Conservation (phyloP, 2,113 vertebrate genomes). For the Nannospalax galili region DNA sequence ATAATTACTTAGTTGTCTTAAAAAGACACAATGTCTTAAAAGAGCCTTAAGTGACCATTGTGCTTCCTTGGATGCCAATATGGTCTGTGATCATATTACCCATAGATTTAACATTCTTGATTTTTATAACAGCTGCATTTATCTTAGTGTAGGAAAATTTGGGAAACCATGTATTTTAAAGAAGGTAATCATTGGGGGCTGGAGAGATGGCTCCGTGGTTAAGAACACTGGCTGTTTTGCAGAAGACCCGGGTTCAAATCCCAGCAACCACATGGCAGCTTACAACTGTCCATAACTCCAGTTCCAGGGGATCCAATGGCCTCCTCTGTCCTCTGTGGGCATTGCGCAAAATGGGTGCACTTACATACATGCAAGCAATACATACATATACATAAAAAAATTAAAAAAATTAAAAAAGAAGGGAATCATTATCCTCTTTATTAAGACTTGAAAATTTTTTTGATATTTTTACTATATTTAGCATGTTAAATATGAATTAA, state of each 20-base stretch:
- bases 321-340: no score
- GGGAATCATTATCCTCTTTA: not conserved
- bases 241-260: no score
- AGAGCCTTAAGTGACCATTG: not conserved
- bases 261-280: no score
- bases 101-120: slow-evolving; percentile 3
- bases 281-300: no score
- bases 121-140: not conserved
- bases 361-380: no score
- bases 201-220: no score
- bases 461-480: not conserved
- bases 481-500: not conserved
- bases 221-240: no score
- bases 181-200: slow-evolving; percentile 5
- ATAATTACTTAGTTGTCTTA: not conserved
- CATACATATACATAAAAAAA: no score
- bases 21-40: not conserved
- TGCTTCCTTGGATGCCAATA: not conserved
- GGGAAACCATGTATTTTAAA: not conserved
- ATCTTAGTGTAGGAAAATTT: not conserved
- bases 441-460: not conserved
- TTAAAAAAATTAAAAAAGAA: no score
- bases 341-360: no score
- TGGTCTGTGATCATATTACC: not conserved
- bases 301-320: no score